A percentile compares a stretch with the other conserved stretches of the same genome.
Conservation (phyloP, 1,140 invertebrate species). For the Platyscapa corneri region DNA sequence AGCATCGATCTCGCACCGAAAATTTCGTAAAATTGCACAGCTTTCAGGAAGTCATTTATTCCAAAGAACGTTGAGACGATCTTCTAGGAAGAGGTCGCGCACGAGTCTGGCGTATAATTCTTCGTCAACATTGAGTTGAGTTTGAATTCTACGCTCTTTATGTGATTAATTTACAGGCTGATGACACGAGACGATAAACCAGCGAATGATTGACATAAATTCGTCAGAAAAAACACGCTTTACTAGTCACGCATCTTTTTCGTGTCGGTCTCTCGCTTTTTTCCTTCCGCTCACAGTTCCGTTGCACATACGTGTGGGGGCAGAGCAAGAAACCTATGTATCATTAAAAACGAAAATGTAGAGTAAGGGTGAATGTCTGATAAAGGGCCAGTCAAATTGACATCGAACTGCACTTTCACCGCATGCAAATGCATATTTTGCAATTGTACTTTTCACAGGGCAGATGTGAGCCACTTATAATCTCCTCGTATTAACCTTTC, state of each 20-base stretch:
- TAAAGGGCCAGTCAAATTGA: conserved; percentile 64
- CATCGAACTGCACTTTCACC: conserved; percentile 69
- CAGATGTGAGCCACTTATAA: background rate
- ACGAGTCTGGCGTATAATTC: background rate
- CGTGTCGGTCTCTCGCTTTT: background rate
- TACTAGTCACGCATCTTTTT: background rate
- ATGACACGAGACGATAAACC: conserved; percentile 23
- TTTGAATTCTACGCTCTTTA: conserved; percentile 49
- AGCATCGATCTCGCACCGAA: conserved; percentile 50
- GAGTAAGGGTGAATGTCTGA: conserved; percentile 63
- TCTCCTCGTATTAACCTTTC: background rate
- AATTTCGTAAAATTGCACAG: conserved; percentile 59
- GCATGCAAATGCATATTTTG: conserved; percentile 62
- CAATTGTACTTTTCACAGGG: background rate
- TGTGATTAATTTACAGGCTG: conserved; percentile 32
- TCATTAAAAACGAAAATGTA: conserved; percentile 61
- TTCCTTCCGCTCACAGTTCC: conserved; percentile 13
- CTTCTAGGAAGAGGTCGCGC: background rate
- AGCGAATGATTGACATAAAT: conserved; percentile 43
- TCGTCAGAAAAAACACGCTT: background rate
- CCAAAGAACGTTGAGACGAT: background rate
- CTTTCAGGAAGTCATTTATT: conserved; percentile 1
- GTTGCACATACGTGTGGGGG: background rate
- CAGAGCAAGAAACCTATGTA: conserved; percentile 56
- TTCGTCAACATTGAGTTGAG: background rate